Conservation (phyloP, 1,140 invertebrate genomes). For the Drosophila oshimai region DNA sequence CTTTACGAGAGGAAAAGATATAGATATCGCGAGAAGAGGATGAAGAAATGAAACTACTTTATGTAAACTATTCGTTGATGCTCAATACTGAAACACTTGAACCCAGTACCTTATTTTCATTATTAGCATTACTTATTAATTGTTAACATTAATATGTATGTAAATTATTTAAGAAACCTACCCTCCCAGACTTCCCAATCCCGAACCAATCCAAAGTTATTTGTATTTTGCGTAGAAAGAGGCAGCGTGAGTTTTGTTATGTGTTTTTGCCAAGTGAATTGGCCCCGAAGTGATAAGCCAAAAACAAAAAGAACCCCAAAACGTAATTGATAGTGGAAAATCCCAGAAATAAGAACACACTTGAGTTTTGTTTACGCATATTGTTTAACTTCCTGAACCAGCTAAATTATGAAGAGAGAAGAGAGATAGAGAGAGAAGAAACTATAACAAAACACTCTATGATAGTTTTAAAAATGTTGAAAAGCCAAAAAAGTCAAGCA, state of each 20-base stretch:
- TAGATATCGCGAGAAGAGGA: conserved; percentile 30
- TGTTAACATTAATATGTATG: conserved; percentile 78
- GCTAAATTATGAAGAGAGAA: conserved; percentile 18
- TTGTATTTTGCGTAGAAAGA: conserved; percentile 67
- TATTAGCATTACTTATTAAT: conserved; percentile 80
- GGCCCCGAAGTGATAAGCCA: conserved; percentile 64
- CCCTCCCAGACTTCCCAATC: neutral
- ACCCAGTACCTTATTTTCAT: conserved; percentile 82
- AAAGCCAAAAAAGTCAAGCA: conserved; percentile 79
- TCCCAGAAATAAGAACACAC: conserved; percentile 40
- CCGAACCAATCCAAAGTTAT: conserved; percentile 58
- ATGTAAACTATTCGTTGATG: conserved; percentile 74
- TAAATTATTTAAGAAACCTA: conserved; percentile 74
- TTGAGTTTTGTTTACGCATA: conserved; percentile 51
- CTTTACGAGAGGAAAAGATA: conserved; percentile 36
- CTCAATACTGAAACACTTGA: conserved; percentile 73
- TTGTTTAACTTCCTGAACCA: conserved; percentile 59
- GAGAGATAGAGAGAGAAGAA: conserved; percentile 13
- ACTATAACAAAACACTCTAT: conserved; percentile 36
- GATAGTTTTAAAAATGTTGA: conserved; percentile 69
- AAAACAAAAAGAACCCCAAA: conserved; percentile 49
- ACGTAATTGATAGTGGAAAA: conserved; percentile 31
- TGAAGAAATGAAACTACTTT: conserved; percentile 55
- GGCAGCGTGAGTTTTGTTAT: conserved; percentile 67
- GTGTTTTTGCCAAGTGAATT: conserved; percentile 58